Conservation (phyloP, 2,888 invertebrate species). For the Leptopilina syphax region DNA sequence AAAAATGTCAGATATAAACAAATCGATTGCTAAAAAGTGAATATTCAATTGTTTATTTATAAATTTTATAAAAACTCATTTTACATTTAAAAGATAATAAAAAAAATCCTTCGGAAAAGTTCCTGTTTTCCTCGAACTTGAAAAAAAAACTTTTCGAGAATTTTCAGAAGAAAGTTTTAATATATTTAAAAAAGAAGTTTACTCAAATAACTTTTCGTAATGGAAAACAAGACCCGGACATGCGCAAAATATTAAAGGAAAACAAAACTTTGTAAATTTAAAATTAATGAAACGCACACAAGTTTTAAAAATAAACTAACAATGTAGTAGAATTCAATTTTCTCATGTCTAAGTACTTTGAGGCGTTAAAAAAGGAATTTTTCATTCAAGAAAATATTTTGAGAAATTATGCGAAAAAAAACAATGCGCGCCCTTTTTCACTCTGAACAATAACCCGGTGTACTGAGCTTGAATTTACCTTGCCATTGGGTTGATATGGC, state of each 20-base stretch:
- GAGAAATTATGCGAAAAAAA: slow-evolving; percentile 18
- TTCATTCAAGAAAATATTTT: not conserved
- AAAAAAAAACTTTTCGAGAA: not conserved
- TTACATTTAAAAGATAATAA: no score
- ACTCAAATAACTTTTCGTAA: not conserved
- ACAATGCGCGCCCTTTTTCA: slow-evolving; percentile 35
- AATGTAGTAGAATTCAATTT: no score
- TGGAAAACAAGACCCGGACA: not conserved
- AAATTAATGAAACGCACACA: not conserved
- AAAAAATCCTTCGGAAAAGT: no score
- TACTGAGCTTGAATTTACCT: slow-evolving; percentile 69
- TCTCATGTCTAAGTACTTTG: no score
- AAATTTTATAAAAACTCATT: no score
- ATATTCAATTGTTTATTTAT: no score
- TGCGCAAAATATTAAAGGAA: not conserved
- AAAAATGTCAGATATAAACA: no score
- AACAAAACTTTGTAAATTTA: slow-evolving; percentile 7
- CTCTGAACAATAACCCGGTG: slow-evolving; percentile 60
- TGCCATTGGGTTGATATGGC: slow-evolving; percentile 66
- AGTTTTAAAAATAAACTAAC: not conserved
- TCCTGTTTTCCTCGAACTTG: not conserved
- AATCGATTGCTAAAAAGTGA: no score
- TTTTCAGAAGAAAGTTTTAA: not conserved
- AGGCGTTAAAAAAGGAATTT: not conserved
- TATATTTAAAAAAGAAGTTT: not conserved